Conservation (phyloP, 92 coral and sea anemone species). For the Nematostella vectensis region DNA sequence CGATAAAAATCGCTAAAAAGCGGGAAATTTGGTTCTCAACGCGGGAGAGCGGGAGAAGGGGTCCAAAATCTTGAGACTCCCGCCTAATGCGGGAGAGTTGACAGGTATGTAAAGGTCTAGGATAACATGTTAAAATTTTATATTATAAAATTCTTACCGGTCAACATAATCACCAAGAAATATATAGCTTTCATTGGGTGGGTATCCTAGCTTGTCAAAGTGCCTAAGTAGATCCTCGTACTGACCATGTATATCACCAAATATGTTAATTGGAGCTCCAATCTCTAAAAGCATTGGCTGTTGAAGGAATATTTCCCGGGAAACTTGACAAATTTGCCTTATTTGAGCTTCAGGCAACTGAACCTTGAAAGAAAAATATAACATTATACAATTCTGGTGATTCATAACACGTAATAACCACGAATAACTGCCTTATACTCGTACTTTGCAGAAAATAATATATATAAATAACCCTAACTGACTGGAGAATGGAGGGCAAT, state of each 20-base stretch:
- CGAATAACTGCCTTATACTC: no score
- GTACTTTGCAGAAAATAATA: no score
- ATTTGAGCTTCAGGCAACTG: slow-evolving; percentile 77
- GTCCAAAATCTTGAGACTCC: no score
- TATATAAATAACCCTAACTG: no score
- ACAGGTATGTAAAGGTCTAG: no score
- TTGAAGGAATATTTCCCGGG: slow-evolving; percentile 70
- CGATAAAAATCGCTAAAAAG: no score
- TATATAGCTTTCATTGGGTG: slow-evolving; percentile 52
- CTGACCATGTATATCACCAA: slow-evolving; percentile 88
- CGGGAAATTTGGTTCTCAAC: no score
- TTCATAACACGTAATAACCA: no score
- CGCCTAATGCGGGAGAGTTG: no score
- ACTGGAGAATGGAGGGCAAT: no score
- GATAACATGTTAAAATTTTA: neutral
- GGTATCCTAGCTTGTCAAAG: slow-evolving; percentile 70
- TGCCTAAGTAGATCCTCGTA: slow-evolving; percentile 78
- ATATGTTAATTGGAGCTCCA: slow-evolving; percentile 57
- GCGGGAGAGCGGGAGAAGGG: no score
- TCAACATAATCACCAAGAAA: slow-evolving; percentile 88
- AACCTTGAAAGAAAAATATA: slow-evolving; percentile 35
- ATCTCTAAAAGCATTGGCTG: slow-evolving; percentile 60
- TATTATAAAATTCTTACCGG: slow-evolving; percentile 31
- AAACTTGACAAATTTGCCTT: slow-evolving; percentile 66
- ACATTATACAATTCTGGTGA: neutral